Evolutionary conservation across 2,797 vertebrate species (phyloP).

Genomic region (Leptatherina wallacei): DNA sequence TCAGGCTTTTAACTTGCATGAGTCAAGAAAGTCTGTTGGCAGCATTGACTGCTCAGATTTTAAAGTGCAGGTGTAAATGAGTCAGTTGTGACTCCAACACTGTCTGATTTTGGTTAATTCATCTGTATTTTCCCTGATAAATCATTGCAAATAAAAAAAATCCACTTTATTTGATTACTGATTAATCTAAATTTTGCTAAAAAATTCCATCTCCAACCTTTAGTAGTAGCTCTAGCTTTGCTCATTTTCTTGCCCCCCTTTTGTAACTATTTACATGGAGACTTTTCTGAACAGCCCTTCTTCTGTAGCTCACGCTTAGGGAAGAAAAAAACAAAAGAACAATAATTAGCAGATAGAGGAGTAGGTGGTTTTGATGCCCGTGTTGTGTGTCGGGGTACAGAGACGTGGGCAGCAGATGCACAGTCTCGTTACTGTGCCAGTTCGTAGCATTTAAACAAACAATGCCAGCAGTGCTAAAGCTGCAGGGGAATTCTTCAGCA

Average conservation of each 20-base stretch:
- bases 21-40: slow-evolving; percentile 7
- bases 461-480: slow-evolving; percentile 32
- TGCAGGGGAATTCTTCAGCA: slow-evolving; percentile 40
- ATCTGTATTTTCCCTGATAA: not conserved
- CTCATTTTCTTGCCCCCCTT: not conserved
- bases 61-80: slow-evolving; percentile 2
- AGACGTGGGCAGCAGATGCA: slow-evolving; percentile 40
- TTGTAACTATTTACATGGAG: slow-evolving; percentile 7
- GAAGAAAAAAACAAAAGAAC: not conserved
- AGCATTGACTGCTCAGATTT: not conserved
- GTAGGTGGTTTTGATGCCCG: slow-evolving; percentile 28
- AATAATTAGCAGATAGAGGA: slow-evolving; percentile 25
- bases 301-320: slow-evolving; percentile 7
- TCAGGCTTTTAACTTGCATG: not conserved
- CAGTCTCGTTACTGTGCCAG: slow-evolving; percentile 33
- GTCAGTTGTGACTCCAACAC: not conserved
- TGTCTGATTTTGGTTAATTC: not conserved
- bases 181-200: not conserved
- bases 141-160: not conserved
- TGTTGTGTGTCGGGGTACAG: slow-evolving; percentile 22
- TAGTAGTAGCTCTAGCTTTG: not conserved
- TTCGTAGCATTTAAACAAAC: slow-evolving; percentile 47
- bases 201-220: not conserved
- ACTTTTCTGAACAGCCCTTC: slow-evolving; percentile 11
- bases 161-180: not conserved